These are phyloP conservation scores for Rhimphoctona megacephalus DNA, from an alignment of 2,888 invertebrate species.

Conservation along the genomic window DNA sequence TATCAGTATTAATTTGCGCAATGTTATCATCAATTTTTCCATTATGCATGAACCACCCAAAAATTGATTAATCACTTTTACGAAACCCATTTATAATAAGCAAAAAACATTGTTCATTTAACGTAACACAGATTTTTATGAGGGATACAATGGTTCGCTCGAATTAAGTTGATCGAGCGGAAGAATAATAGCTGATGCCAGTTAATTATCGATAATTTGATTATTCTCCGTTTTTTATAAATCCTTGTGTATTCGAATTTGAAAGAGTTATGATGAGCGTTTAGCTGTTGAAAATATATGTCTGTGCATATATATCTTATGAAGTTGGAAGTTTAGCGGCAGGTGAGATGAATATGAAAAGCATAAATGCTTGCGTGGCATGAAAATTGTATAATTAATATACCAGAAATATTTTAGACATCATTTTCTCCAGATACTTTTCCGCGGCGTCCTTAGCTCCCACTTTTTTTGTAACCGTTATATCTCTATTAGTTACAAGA, in stretches of 20 bases:
- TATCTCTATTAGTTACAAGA: slow-evolving; percentile 56
- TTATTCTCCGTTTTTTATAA: neutral
- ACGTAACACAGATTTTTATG: neutral
- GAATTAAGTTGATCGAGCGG: neutral
- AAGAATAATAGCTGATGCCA: neutral
- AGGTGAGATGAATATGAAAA: slow-evolving; percentile 10
- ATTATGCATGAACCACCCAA: neutral
- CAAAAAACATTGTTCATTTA: neutral
- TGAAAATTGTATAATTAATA: slow-evolving; percentile 45
- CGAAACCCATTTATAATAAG: neutral
- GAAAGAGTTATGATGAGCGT: neutral
- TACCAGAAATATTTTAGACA: slow-evolving; percentile 48
- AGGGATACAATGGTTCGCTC: neutral
- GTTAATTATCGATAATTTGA: neutral
- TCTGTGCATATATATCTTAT: neutral
- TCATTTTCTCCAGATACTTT: slow-evolving; percentile 31
- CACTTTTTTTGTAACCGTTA: slow-evolving; percentile 46
- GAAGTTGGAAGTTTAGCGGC: neutral
- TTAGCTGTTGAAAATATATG: neutral
- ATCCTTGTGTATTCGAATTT: neutral
- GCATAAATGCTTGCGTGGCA: slow-evolving; percentile 14
- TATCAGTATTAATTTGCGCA: neutral
- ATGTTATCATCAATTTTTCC: slow-evolving; percentile 1
- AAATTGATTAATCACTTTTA: slow-evolving; percentile 5
- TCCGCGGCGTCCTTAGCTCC: slow-evolving; percentile 29